phyloP scores from a whole-genome alignment of 2,113 vertebrate genomes.

The Egretta garzetta region DNA sequence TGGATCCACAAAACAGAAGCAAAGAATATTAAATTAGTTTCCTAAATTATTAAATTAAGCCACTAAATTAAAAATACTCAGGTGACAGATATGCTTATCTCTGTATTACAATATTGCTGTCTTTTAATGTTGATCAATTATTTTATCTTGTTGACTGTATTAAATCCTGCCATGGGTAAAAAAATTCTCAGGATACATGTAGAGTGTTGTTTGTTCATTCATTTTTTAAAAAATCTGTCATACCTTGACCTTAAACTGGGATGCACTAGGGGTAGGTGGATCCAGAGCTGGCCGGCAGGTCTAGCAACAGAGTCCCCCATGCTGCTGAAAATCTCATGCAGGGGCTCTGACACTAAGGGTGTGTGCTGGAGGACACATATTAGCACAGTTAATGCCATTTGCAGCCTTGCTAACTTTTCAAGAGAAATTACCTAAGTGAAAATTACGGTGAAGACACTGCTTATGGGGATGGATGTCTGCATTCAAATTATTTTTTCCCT shows the following conservation, averaged over 20 bases:
- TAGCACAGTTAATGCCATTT: background rate
- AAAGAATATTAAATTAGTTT: background rate
- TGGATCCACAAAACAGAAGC: background rate
- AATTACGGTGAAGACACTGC: background rate
- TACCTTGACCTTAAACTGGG: background rate
- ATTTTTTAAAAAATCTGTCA: background rate
- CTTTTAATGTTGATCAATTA: background rate
- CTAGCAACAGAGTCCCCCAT: background rate
- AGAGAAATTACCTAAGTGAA: background rate
- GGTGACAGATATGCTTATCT: background rate
- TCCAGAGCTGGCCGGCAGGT: background rate
- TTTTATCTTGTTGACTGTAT: background rate
- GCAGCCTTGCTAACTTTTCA: background rate
- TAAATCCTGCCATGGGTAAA: background rate
- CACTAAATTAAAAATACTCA: background rate
- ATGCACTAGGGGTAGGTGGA: background rate
- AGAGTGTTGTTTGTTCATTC: background rate
- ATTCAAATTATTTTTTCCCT: background rate
- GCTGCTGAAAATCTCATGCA: background rate
- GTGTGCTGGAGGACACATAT: background rate
- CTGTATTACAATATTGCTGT: background rate
- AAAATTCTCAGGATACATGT: background rate
- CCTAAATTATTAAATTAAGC: constrained; percentile 1
- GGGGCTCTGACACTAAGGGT: background rate
- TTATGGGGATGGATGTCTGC: background rate